Percentiles rank a stretch among this genome's conserved stretches.
These are phyloP conservation scores for Oligia latruncula DNA, from an alignment of 2,888 invertebrate genomes.

Conservation along the genomic window DNA sequence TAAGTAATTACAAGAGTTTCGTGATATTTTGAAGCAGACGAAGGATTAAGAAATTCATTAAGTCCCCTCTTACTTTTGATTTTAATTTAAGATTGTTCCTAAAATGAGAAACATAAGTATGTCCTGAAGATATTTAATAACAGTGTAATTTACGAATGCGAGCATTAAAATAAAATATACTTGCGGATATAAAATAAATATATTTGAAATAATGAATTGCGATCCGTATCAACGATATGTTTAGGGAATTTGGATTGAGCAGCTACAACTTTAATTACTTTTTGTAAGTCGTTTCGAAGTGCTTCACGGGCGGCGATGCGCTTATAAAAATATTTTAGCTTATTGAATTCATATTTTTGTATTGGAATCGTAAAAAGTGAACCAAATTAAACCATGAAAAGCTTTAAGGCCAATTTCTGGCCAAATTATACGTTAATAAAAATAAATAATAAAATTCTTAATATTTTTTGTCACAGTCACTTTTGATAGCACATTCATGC, in stretches of 20 bases:
- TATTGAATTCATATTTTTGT: conserved; percentile 42
- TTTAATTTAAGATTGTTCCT: conserved; percentile 57
- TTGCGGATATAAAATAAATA: conserved; percentile 2
- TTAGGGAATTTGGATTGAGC: conserved; percentile 10
- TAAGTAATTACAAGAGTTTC: conserved; percentile 49
- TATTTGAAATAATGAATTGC: conserved; percentile 8
- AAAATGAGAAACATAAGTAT: conserved; percentile 16
- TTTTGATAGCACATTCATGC: conserved; percentile 50
- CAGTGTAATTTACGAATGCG: conserved; percentile 8
- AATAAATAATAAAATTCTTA: conserved; percentile 27
- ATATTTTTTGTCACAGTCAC: conserved; percentile 32
- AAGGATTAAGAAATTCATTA: conserved; percentile 50
- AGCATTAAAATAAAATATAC: conserved; percentile 1
- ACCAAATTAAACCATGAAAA: conserved; percentile 53
- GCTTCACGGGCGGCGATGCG: conserved; percentile 20
- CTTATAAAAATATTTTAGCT: conserved; percentile 25
- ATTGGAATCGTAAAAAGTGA: conserved; percentile 44
- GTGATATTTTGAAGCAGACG: conserved; percentile 35
- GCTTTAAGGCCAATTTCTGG: conserved; percentile 30
- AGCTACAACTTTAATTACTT: conserved; percentile 34
- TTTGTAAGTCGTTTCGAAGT: conserved; percentile 22
- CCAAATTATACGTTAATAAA: conserved; percentile 32
- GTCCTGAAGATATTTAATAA: conserved; percentile 17
- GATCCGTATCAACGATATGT: not conserved
- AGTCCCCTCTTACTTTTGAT: conserved; percentile 27